Base-by-base conservation (phyloP, 1,140 invertebrate species). In the Hyles vespertilio region DNA sequence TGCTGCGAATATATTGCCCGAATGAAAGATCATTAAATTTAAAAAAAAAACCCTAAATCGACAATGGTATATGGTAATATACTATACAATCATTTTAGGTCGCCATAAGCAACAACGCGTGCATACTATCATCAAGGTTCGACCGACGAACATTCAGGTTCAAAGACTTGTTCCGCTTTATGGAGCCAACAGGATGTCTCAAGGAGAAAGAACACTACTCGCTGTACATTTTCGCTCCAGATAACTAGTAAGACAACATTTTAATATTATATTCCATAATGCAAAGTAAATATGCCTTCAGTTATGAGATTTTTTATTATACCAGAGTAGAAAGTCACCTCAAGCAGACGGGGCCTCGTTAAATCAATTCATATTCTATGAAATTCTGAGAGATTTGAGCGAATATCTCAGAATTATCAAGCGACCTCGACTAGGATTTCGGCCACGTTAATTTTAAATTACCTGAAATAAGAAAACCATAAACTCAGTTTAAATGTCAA, bases 171-270 rank as follows among this genome's bases (percentile, higher is more conserved):
- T 93, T 94, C 70, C 91, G 91, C 79, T 93, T 93, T 69, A 91
- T 94, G 62, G 93, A 95, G 73, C 93, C 94, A 12, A 93, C 92
- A 60, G 94, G 94, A 49, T 98, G 95, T 89, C 92, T 98, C 72
- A 94, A 96, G 78, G 94, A 96, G 72, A 92, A 96, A 69, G 93
- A 95, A 58, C 95, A 98, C 76, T 97, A 94, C 87, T 95, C 97
- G 0, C 89, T 98, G 36, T 99, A 97, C 79, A 79, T 98, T 56
- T 97, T 98, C 81, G 91, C 95, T 47, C 93, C 93, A 40, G 92
- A 95, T 61, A 97, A 97, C 89, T 91, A 89, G 95, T 96, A 92
- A 91, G 81, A 62, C 2, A 11, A 22, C 1, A 40, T 40, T 40
- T 40, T 40, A 40, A 40, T 40, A 40, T 5, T 5, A 40, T 40